Conservation (phyloP, 2,888 invertebrate species). For the Pecten maximus region DNA sequence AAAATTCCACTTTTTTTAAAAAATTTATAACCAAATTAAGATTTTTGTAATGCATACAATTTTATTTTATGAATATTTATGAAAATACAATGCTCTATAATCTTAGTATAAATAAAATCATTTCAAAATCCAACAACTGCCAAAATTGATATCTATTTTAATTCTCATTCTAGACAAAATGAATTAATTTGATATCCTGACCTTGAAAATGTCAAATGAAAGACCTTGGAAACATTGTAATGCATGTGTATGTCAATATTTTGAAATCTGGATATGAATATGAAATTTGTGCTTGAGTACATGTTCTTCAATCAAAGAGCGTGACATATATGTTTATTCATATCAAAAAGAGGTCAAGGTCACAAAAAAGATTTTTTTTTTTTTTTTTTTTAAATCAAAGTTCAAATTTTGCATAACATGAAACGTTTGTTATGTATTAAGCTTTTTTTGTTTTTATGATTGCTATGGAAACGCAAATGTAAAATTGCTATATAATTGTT, state of each 20-base stretch:
- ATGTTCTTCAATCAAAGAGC: no score
- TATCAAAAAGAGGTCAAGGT: neutral
- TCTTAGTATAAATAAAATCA: conserved; percentile 33
- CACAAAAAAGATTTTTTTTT: no score
- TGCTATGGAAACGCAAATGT: no score
- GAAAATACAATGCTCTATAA: neutral
- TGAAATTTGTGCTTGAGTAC: neutral
- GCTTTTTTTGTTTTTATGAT: no score
- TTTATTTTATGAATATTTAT: neutral
- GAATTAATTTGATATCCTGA: conserved; percentile 25
- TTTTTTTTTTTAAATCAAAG: no score
- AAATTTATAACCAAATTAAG: neutral
- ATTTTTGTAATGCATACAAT: conserved; percentile 29
- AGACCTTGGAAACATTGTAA: neutral
- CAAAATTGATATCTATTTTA: conserved; percentile 12
- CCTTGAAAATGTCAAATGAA: neutral
- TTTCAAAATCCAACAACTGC: neutral
- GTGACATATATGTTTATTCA: no score
- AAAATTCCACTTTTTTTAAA: neutral
- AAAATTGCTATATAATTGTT: no score
- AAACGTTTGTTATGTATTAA: no score
- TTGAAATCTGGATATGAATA: neutral
- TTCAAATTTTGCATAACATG: no score
- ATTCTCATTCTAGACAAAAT: conserved; percentile 22
- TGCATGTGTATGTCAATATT: neutral